These are phyloP conservation scores for Indicator maculatus DNA, from an alignment of 2,113 vertebrate genomes.

Conservation along the genomic window DNA sequence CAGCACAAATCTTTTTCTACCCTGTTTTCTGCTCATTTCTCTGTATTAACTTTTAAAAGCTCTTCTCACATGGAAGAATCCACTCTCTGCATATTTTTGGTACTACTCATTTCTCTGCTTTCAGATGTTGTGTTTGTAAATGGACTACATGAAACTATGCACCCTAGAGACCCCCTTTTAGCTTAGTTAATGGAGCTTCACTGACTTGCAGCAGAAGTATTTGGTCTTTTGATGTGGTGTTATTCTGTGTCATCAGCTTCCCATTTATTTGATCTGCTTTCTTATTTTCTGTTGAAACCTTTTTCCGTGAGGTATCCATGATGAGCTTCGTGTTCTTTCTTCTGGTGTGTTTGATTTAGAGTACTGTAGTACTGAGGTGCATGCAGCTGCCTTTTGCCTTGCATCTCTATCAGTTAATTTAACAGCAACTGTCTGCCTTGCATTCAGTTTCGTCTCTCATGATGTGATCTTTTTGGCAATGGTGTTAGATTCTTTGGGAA, in stretches of 20 bases:
- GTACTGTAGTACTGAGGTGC: neutral
- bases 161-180: neutral
- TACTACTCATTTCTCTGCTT: neutral
- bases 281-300: conserved; percentile 1
- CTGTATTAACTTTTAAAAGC: neutral
- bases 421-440: neutral
- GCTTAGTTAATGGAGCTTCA: neutral
- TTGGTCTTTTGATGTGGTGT: neutral
- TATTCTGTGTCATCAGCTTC: neutral
- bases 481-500: neutral
- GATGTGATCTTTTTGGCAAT: neutral
- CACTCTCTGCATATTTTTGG: neutral
- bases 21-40: neutral
- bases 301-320: neutral
- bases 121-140: neutral
- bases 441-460: conserved; percentile 8
- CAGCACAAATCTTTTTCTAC: neutral
- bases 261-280: neutral
- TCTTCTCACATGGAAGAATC: neutral
- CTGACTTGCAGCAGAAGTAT: neutral
- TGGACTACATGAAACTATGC: neutral
- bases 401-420: conserved; percentile 29
- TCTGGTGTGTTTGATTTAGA: neutral
- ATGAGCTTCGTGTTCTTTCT: neutral
- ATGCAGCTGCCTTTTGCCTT: neutral